Evolutionary conservation across 2,797 vertebrate species (phyloP).

Genomic region (Euthynnus affinis): DNA sequence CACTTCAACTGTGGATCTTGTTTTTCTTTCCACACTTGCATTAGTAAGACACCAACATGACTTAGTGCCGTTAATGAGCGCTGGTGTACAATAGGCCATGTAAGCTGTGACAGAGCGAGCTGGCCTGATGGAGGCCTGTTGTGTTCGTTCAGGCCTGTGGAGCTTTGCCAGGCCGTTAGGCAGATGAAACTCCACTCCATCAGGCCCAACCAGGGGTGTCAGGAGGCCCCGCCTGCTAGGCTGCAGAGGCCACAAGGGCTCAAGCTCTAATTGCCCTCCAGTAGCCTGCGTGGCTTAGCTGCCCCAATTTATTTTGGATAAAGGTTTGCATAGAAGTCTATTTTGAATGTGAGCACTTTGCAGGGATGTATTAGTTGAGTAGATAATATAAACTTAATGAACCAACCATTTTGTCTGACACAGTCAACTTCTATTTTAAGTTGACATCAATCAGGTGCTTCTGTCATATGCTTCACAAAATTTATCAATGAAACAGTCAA

Average conservation of each 20-base stretch:
- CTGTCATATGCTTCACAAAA: background rate
- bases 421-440: background rate
- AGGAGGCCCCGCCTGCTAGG: constrained; percentile 69
- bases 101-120: constrained; percentile 72
- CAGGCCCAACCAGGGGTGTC: constrained; percentile 84
- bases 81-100: constrained; percentile 78
- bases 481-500: background rate
- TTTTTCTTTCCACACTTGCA: constrained; percentile 69
- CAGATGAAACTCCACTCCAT: constrained; percentile 89
- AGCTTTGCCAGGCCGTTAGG: constrained; percentile 86
- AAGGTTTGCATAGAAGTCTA: constrained; percentile 31
- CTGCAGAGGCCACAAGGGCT: constrained; percentile 60
- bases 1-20: constrained; percentile 48
- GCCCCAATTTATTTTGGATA: constrained; percentile 56
- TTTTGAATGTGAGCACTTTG: constrained; percentile 26
- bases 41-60: constrained; percentile 69
- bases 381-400: background rate
- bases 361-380: background rate
- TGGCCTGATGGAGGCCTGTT: constrained; percentile 79
- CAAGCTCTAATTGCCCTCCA: constrained; percentile 73
- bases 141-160: constrained; percentile 79
- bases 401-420: background rate
- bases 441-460: background rate
- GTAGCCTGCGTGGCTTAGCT: constrained; percentile 63
- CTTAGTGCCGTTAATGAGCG: constrained; percentile 82